Evolutionary conservation across 2,113 vertebrate species (phyloP).

Genomic region (Hiodon alosoides): DNA sequence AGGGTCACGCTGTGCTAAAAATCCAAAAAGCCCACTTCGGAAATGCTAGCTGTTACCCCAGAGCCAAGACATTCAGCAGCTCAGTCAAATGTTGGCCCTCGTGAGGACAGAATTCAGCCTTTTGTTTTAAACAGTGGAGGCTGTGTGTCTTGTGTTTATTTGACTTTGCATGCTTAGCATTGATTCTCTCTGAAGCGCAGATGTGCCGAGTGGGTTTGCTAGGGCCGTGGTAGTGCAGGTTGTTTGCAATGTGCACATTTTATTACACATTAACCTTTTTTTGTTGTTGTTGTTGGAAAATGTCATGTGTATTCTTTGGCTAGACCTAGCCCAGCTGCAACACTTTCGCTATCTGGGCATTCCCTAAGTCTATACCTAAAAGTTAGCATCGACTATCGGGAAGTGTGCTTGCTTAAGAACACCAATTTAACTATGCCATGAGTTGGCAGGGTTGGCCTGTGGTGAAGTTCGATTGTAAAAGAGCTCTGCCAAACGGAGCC

Average conservation of each 20-base stretch:
- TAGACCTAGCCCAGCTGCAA: neutral
- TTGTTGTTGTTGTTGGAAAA: neutral
- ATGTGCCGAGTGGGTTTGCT: conserved; percentile 12
- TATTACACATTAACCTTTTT: neutral
- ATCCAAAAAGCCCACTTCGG: neutral
- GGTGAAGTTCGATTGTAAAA: too few species aligned
- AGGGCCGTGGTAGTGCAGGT: neutral
- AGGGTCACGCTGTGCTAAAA: neutral
- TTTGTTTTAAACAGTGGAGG: conserved; percentile 23
- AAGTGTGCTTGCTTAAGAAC: too few species aligned
- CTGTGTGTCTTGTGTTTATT: conserved; percentile 36
- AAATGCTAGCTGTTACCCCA: neutral
- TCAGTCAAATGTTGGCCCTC: conserved; percentile 2
- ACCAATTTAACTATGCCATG: too few species aligned
- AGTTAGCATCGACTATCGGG: too few species aligned
- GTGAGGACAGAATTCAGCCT: conserved; percentile 19
- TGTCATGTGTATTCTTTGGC: neutral
- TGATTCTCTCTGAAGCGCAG: conserved; percentile 27
- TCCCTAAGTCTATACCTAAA: too few species aligned
- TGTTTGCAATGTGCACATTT: neutral
- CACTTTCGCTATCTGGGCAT: neutral
- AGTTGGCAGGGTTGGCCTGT: too few species aligned
- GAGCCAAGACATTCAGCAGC: conserved; percentile 3
- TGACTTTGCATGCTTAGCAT: conserved; percentile 33
- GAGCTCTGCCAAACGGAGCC: too few species aligned